These are phyloP conservation scores for Neomorphus geoffroyi DNA, from an alignment of 2,797 vertebrate species.

Conservation along the genomic window DNA sequence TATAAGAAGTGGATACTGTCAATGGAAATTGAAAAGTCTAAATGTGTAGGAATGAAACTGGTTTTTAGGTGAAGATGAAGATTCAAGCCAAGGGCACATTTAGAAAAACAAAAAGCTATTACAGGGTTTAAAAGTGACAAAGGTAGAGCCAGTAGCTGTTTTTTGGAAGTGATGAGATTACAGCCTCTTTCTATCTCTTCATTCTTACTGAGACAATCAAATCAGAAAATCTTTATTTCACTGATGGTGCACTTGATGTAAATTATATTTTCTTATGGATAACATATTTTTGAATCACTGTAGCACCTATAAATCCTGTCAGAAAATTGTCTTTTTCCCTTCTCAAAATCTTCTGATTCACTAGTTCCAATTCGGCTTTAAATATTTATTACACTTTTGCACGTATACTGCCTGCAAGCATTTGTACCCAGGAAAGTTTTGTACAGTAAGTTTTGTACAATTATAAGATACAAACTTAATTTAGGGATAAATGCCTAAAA, in stretches of 20 bases:
- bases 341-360: background rate
- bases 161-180: background rate
- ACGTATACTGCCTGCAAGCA: background rate
- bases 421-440: background rate
- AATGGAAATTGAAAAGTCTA: background rate
- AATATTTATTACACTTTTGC: background rate
- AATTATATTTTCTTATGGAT: background rate
- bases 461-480: background rate
- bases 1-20: background rate
- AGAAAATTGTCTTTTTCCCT: background rate
- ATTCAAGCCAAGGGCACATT: background rate
- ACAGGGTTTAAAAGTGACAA: background rate
- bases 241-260: background rate
- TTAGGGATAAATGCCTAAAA: conserved; percentile 32
- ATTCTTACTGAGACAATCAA: background rate
- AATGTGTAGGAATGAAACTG: background rate
- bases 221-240: background rate
- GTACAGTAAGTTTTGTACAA: background rate
- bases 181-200: background rate
- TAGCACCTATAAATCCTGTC: background rate
- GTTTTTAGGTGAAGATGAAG: background rate
- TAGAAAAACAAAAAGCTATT: background rate
- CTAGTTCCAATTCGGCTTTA: background rate
- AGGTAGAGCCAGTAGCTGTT: background rate
- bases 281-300: background rate